A percentile compares a stretch with the other conserved stretches of the same genome.
Conservation (phyloP, 2,113 vertebrate species). For the Coptodon bakossiorum region DNA sequence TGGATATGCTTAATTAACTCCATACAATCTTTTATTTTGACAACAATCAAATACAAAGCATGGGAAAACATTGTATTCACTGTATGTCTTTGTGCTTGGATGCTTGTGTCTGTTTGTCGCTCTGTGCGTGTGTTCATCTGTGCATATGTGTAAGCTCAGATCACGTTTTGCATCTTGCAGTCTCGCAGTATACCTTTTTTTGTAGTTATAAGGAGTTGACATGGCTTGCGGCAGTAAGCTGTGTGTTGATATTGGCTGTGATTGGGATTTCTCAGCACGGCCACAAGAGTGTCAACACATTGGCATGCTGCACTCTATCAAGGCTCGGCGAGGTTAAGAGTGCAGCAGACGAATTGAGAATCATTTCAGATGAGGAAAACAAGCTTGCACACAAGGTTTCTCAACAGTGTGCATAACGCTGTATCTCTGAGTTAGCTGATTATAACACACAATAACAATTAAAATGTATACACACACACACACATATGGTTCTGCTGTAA, state of each 20-base stretch:
- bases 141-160: neutral
- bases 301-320: slow-evolving; percentile 42
- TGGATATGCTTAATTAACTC: neutral
- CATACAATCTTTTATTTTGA: neutral
- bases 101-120: neutral
- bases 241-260: neutral
- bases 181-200: neutral
- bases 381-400: neutral
- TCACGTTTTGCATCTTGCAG: neutral
- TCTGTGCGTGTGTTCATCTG: neutral
- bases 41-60: neutral
- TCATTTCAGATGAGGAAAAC: slow-evolving; percentile 17
- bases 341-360: slow-evolving; percentile 33
- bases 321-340: slow-evolving; percentile 38
- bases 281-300: slow-evolving; percentile 30
- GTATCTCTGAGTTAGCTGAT: neutral
- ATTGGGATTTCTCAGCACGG: slow-evolving; percentile 44
- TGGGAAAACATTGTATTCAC: neutral
- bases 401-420: neutral
- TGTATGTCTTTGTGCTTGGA: neutral
- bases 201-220: neutral
- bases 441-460: neutral
- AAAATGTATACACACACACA: neutral
- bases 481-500: neutral
- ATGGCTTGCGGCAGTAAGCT: neutral